phyloP scores from a whole-genome alignment of 2,113 vertebrate genomes.

The Macrotis lagotis region DNA sequence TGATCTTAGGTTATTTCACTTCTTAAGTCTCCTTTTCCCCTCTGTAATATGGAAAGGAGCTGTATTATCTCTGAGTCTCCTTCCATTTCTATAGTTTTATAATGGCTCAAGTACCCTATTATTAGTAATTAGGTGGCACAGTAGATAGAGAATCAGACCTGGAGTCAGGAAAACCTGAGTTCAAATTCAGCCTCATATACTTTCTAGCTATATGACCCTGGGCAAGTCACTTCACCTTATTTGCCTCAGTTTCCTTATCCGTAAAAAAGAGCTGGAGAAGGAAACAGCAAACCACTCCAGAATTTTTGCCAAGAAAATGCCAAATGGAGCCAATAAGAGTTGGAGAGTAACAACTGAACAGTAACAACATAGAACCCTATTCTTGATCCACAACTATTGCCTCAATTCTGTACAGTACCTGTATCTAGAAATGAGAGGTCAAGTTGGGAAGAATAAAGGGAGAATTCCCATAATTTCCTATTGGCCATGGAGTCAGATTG shows the following conservation, averaged over 20 bases:
- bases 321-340: neutral
- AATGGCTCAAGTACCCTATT: neutral
- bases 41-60: neutral
- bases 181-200: neutral
- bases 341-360: neutral
- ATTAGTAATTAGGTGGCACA: too few species aligned
- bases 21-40: neutral
- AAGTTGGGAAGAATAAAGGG: neutral
- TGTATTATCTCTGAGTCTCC: neutral
- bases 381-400: neutral
- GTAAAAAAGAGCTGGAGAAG: neutral
- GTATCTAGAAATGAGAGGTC: neutral
- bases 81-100: neutral
- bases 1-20: neutral
- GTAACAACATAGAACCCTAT: neutral
- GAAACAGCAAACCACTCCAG: neutral
- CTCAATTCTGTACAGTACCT: neutral
- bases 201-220: neutral
- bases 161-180: neutral
- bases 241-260: neutral
- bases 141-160: too few species aligned
- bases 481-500: neutral
- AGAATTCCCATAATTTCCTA: neutral
- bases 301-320: neutral
- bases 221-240: too few species aligned